A percentile compares a stretch with the other conserved stretches of the same genome.
These are phyloP conservation scores for Nymphalis polychloros DNA, from an alignment of 2,888 invertebrate species.

Conservation along the genomic window DNA sequence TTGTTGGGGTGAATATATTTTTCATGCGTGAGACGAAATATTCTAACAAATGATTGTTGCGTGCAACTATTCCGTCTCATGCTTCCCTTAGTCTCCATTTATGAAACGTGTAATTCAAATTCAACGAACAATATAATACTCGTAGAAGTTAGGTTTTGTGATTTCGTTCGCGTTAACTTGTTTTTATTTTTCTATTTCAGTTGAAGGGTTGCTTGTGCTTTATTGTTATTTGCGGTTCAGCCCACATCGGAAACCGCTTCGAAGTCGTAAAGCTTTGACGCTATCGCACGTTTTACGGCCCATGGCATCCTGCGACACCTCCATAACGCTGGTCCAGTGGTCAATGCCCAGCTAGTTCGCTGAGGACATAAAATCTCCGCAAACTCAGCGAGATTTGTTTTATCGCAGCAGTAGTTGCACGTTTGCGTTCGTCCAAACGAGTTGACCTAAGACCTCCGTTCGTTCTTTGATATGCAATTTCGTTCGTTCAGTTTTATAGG, in stretches of 20 bases:
- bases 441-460: background rate
- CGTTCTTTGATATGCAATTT: background rate
- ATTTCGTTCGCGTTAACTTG: background rate
- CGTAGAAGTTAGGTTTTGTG: background rate
- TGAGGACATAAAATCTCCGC: constrained; percentile 1
- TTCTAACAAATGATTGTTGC: constrained; percentile 24
- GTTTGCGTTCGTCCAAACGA: background rate
- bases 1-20: constrained; percentile 28
- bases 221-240: constrained; percentile 28
- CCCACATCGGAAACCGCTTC: constrained; percentile 18
- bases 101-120: background rate
- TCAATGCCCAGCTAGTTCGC: constrained; percentile 9
- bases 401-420: background rate
- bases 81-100: background rate
- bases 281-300: constrained; percentile 19
- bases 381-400: constrained; percentile 6
- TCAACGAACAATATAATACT: background rate
- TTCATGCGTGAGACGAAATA: constrained; percentile 33
- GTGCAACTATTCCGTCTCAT: constrained; percentile 13
- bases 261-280: constrained; percentile 23
- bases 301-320: constrained; percentile 24
- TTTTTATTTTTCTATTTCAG: background rate
- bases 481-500: too few species aligned
- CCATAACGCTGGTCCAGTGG: constrained; percentile 4
- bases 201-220: background rate